Conservation (phyloP, 2,113 vertebrate species). For the Sturnira hondurensis region DNA sequence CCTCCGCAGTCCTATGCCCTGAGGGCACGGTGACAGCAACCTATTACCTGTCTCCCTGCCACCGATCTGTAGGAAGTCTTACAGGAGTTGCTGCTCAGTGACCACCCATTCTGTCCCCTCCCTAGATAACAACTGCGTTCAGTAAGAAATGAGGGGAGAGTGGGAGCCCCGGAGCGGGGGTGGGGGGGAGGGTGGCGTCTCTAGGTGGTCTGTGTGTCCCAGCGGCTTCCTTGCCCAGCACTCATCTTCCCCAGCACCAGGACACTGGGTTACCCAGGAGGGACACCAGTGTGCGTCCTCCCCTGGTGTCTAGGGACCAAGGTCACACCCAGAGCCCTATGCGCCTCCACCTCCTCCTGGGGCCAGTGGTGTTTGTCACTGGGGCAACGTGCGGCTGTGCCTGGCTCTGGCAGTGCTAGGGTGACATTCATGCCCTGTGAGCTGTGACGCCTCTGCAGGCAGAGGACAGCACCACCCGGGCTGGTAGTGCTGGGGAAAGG, state of each 20-base stretch:
- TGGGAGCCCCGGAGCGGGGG: no score
- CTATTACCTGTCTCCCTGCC: not conserved
- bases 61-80: not conserved
- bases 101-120: not conserved
- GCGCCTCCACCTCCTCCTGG: constrained; percentile 62
- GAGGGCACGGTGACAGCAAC: not conserved
- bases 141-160: not conserved
- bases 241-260: not conserved
- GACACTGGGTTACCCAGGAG: constrained; percentile 9
- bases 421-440: constrained; percentile 77
- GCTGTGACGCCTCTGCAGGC: constrained; percentile 70
- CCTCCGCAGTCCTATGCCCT: not conserved
- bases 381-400: constrained; percentile 64
- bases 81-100: not conserved
- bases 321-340: constrained; percentile 63
- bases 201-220: not conserved
- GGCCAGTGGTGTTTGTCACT: constrained; percentile 68
- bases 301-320: constrained; percentile 65
- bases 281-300: constrained; percentile 22
- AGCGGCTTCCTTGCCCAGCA: not conserved
- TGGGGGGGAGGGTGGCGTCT: not conserved
- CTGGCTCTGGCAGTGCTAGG: constrained; percentile 55
- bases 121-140: not conserved
- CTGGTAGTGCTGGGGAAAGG: constrained; percentile 23
- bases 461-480: constrained; percentile 62